phyloP scores from a whole-genome alignment of 2,888 invertebrate species.

The Clistopyga incitator region DNA sequence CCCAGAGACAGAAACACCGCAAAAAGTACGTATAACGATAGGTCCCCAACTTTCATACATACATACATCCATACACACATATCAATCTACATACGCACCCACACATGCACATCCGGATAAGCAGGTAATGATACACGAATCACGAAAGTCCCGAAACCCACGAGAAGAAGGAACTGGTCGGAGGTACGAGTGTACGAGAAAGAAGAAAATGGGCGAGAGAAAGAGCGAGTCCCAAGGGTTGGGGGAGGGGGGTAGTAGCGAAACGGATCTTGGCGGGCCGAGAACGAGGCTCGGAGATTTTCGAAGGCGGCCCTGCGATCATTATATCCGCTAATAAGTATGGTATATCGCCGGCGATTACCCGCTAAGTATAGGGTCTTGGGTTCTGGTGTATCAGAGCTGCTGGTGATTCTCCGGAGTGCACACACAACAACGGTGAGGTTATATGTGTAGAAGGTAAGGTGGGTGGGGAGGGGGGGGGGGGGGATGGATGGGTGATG shows the following conservation, averaged over 20 bases:
- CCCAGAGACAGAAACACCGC: neutral
- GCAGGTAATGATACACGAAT: constrained; percentile 65
- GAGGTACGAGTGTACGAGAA: neutral
- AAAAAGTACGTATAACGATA: neutral
- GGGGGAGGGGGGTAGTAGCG: constrained; percentile 23
- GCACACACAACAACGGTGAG: neutral
- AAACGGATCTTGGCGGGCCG: constrained; percentile 32
- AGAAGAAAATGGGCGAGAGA: constrained; percentile 22
- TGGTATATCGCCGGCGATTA: constrained; percentile 82
- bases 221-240: constrained; percentile 25
- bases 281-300: constrained; percentile 50
- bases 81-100: neutral
- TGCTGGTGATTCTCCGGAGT: neutral
- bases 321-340: constrained; percentile 82
- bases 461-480: too few relatives aligned
- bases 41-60: neutral
- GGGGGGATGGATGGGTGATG: constrained; percentile 41
- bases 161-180: constrained; percentile 5
- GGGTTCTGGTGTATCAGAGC: constrained; percentile 50
- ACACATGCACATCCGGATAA: constrained; percentile 58
- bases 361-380: constrained; percentile 81
- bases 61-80: too few relatives aligned
- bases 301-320: constrained; percentile 70
- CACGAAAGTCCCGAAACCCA: constrained; percentile 60
- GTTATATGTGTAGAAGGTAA: too few relatives aligned